phyloP scores from a whole-genome alignment of 2,113 vertebrate species.

The Menura novaehollandiae region DNA sequence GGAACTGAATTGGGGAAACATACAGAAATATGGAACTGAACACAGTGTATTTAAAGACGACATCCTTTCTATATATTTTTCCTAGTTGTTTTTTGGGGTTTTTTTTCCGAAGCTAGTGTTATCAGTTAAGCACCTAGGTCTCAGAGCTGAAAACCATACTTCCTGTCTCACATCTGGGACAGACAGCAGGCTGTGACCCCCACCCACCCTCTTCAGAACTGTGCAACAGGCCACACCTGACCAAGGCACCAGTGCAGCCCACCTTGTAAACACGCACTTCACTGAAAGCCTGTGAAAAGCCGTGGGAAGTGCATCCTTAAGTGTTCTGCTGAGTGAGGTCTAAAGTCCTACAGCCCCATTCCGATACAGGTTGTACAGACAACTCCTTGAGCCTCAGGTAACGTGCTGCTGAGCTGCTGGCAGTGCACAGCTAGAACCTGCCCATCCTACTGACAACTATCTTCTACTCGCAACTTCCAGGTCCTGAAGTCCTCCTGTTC shows the following conservation, averaged over 20 bases:
- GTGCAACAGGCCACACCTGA: background rate
- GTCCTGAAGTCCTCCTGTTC: background rate
- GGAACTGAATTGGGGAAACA: background rate
- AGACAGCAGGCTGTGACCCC: background rate
- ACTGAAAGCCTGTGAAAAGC: background rate
- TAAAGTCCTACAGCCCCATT: background rate
- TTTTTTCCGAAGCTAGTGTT: background rate
- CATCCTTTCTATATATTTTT: background rate
- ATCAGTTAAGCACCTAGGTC: background rate
- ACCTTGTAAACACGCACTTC: background rate
- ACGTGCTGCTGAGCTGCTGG: background rate
- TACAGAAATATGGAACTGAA: background rate
- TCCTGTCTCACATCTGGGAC: background rate
- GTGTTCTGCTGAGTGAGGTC: background rate
- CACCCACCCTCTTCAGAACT: background rate
- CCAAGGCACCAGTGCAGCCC: background rate
- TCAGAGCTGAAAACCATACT: background rate
- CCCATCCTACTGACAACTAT: background rate
- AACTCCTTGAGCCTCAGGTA: background rate
- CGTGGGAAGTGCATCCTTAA: background rate
- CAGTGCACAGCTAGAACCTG: background rate
- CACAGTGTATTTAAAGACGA: background rate
- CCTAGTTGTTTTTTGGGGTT: background rate
- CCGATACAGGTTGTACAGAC: rapidly evolving
- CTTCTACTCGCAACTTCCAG: background rate